A percentile compares a stretch with the other conserved stretches of the same genome.
phyloP scores from a whole-genome alignment of 2,113 vertebrate genomes.

The Sorex fumeus region DNA sequence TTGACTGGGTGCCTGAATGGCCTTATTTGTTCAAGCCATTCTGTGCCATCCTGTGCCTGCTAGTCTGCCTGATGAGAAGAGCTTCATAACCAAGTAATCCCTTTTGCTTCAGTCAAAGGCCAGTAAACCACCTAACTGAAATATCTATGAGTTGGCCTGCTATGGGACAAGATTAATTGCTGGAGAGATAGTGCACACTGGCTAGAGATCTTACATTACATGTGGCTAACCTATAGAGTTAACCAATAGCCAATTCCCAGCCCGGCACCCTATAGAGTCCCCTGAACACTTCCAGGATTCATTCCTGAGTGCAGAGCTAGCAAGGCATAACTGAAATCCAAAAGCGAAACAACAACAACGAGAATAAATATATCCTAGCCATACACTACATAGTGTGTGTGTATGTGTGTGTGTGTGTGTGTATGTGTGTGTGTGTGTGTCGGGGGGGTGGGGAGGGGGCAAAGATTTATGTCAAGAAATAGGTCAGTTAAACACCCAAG shows the following conservation, averaged over 20 bases:
- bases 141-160: neutral
- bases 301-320: no score
- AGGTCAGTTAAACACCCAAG: neutral
- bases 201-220: no score
- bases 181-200: no score
- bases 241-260: no score
- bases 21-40: neutral
- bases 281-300: no score
- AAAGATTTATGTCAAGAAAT: neutral
- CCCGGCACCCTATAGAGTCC: no score
- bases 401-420: no score
- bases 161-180: neutral
- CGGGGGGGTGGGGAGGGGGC: neutral
- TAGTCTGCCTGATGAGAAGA: neutral
- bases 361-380: neutral
- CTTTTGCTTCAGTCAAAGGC: neutral
- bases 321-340: no score
- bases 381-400: neutral
- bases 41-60: neutral
- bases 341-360: no score
- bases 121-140: neutral
- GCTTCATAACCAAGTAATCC: neutral
- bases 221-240: no score
- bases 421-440: no score
- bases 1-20: neutral